A percentile compares a stretch with the other conserved stretches of the same genome.
Conservation (phyloP, 2,113 vertebrate genomes). For the Elaphurus davidianus region DNA sequence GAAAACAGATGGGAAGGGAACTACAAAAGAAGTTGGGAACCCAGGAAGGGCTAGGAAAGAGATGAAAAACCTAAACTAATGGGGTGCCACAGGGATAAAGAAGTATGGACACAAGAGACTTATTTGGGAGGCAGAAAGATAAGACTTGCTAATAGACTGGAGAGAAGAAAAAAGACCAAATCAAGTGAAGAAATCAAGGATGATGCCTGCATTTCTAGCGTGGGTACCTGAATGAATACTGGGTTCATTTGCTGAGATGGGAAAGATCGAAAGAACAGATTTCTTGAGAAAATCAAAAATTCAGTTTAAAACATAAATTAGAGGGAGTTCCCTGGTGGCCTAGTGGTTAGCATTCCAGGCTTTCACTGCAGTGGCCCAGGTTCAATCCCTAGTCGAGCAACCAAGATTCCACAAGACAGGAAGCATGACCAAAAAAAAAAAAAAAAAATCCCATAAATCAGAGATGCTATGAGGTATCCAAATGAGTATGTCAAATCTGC, state of each 20-base stretch:
- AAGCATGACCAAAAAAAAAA: background rate
- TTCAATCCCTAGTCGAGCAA: background rate
- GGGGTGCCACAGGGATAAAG: background rate
- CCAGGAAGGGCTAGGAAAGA: background rate
- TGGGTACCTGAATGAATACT: background rate
- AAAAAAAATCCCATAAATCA: background rate
- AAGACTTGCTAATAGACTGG: background rate
- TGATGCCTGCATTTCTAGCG: background rate
- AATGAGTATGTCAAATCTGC: background rate
- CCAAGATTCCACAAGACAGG: background rate
- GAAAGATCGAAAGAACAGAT: background rate
- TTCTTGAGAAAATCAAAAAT: slow-evolving; percentile 2
- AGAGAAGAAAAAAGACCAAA: background rate
- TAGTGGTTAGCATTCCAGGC: background rate
- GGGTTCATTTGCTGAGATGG: background rate
- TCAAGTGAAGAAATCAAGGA: background rate
- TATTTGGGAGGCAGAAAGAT: background rate
- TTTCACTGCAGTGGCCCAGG: background rate
- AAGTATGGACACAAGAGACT: background rate
- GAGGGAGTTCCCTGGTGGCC: background rate
- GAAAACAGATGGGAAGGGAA: background rate
- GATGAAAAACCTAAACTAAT: background rate
- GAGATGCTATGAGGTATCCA: background rate
- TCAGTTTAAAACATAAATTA: slow-evolving; percentile 35
- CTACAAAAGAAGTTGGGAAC: background rate